These are phyloP conservation scores for Hybognathus amarus DNA, from an alignment of 2,797 vertebrate genomes.

Conservation along the genomic window DNA sequence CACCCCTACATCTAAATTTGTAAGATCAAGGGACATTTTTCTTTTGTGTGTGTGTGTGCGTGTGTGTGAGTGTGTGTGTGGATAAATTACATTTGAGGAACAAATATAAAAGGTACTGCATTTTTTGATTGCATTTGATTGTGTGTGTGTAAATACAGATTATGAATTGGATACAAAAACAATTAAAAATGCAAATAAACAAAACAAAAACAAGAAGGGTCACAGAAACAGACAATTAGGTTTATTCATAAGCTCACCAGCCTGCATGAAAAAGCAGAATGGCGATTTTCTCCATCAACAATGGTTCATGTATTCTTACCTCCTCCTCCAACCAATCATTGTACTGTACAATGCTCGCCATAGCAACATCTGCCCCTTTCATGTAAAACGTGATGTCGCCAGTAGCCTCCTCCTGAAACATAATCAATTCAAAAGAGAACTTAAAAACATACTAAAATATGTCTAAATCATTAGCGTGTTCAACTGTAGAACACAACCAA, in stretches of 20 bases:
- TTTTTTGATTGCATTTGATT: not conserved
- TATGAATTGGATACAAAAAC: not conserved
- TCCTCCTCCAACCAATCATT: slow-evolving; percentile 99
- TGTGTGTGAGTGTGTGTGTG: not conserved
- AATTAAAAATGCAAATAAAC: slow-evolving; percentile 24
- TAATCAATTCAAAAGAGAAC: slow-evolving; percentile 24
- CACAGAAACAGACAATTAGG: slow-evolving; percentile 20
- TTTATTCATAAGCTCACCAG: slow-evolving; percentile 33
- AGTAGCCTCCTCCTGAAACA: slow-evolving; percentile 88
- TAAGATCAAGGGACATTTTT: not conserved
- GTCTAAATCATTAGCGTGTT: not conserved
- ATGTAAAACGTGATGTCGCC: slow-evolving; percentile 97
- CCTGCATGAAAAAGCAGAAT: slow-evolving; percentile 27
- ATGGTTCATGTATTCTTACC: slow-evolving; percentile 74
- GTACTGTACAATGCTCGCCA: slow-evolving; percentile 96
- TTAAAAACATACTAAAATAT: slow-evolving; percentile 9
- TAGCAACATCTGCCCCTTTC: slow-evolving; percentile 96
- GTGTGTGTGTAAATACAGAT: not conserved
- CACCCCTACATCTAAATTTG: not conserved
- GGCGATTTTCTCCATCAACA: slow-evolving; percentile 28
- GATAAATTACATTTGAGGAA: not conserved
- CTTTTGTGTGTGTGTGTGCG: not conserved
- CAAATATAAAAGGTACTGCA: not conserved
- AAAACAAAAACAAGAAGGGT: slow-evolving; percentile 17
- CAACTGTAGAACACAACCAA: not conserved